A percentile compares a stretch with the other conserved stretches of the same genome.
These are phyloP conservation scores for Ptychadena robeensis DNA, from an alignment of 2,797 vertebrate species.

Conservation along the genomic window DNA sequence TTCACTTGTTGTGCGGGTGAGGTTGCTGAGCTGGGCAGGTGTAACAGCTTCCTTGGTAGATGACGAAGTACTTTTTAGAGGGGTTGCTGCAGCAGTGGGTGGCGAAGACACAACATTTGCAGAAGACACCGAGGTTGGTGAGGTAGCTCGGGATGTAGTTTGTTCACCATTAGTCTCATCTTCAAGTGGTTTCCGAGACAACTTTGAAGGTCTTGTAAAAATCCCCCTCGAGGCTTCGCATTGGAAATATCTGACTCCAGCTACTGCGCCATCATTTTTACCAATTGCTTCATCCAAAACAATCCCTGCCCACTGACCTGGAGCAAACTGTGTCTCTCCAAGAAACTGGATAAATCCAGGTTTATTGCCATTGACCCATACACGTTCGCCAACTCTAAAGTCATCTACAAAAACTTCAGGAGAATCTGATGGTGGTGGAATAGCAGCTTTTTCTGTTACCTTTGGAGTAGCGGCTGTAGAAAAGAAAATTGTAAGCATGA, in stretches of 20 bases:
- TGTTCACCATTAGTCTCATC: slow-evolving; percentile 88
- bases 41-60: slow-evolving; percentile 72
- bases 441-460: slow-evolving; percentile 75
- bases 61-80: slow-evolving; percentile 69
- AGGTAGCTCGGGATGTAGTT: slow-evolving; percentile 80
- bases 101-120: slow-evolving; percentile 73
- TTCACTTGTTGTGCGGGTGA: slow-evolving; percentile 87
- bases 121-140: slow-evolving; percentile 77
- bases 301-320: slow-evolving; percentile 96
- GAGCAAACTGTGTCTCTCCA: slow-evolving; percentile 92
- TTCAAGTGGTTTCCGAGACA: slow-evolving; percentile 83
- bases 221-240: slow-evolving; percentile 93
- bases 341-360: slow-evolving; percentile 91
- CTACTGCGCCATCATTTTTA: slow-evolving; percentile 96
- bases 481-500: slow-evolving; percentile 12
- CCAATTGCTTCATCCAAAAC: slow-evolving; percentile 95
- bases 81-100: slow-evolving; percentile 61
- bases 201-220: slow-evolving; percentile 94
- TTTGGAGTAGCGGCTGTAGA: slow-evolving; percentile 77
- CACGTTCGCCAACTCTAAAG: slow-evolving; percentile 87
- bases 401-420: slow-evolving; percentile 82
- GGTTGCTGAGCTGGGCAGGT: slow-evolving; percentile 81
- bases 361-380: slow-evolving; percentile 96
- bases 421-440: slow-evolving; percentile 68
- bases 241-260: slow-evolving; percentile 95